Evolutionary conservation across 2,113 vertebrate species (phyloP).

Genomic region (Stegostoma tigrinum): DNA sequence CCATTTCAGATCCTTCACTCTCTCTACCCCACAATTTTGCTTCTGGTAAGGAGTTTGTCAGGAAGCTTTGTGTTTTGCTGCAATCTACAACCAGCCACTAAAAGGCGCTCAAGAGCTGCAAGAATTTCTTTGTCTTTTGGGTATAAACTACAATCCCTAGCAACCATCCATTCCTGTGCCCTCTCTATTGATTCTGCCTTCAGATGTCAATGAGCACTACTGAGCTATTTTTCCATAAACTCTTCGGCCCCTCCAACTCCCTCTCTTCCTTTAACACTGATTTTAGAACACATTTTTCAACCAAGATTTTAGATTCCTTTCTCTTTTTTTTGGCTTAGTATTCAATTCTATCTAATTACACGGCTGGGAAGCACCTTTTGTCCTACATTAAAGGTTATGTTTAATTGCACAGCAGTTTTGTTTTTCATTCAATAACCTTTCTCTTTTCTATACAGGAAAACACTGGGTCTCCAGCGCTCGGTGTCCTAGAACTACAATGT

Average conservation of each 20-base stretch:
- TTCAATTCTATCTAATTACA: neutral
- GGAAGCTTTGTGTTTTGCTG: neutral
- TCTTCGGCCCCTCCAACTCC: neutral
- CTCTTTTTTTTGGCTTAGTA: neutral
- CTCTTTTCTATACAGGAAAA: neutral
- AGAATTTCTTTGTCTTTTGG: neutral
- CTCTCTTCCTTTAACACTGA: neutral
- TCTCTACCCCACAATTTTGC: neutral
- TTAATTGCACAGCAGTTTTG: neutral
- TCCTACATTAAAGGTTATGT: neutral
- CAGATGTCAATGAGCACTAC: neutral
- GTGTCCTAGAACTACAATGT: neutral
- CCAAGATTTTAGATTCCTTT: neutral
- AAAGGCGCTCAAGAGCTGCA: conserved; percentile 15
- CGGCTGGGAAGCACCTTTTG: neutral
- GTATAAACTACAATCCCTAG: no score
- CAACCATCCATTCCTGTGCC: neutral
- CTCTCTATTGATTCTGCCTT: neutral
- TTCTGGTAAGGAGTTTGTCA: neutral
- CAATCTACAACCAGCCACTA: neutral
- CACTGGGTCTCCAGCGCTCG: neutral
- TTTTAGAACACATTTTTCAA: neutral
- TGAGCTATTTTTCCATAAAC: neutral
- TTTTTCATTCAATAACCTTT: neutral
- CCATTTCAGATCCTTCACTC: neutral